These are phyloP conservation scores for Xylophagus ater DNA, from an alignment of 2,888 invertebrate genomes.

Conservation along the genomic window DNA sequence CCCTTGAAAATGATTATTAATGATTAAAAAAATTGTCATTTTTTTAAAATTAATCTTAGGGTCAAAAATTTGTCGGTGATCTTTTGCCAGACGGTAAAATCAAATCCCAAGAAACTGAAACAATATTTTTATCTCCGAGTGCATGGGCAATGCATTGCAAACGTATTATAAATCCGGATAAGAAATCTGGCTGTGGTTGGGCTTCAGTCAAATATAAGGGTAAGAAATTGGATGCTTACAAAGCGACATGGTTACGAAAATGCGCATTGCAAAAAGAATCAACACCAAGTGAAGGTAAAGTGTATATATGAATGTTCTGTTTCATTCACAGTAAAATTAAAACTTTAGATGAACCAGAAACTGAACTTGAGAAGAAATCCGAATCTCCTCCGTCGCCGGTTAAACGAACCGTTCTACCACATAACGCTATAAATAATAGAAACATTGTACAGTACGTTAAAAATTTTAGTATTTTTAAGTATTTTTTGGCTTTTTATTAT, in stretches of 20 bases:
- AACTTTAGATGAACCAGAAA: conserved; percentile 44
- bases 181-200: conserved; percentile 89
- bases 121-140: conserved; percentile 78
- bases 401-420: conserved; percentile 59
- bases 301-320: background rate
- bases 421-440: conserved; percentile 62
- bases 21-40: too few relatives aligned
- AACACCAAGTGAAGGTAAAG: conserved; percentile 22
- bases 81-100: conserved; percentile 78
- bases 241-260: conserved; percentile 72
- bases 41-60: conserved; percentile 42
- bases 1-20: conserved; percentile 10
- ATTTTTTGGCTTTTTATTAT: background rate
- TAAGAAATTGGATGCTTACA: conserved; percentile 78
- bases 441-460: conserved; percentile 62
- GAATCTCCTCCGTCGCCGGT: conserved; percentile 48
- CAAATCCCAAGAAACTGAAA: conserved; percentile 76
- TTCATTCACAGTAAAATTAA: background rate
- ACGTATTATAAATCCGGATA: conserved; percentile 79
- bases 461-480: conserved; percentile 7
- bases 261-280: conserved; percentile 49
- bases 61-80: conserved; percentile 82
- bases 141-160: conserved; percentile 92
- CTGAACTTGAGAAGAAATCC: conserved; percentile 51
- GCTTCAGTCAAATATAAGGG: conserved; percentile 82